These are phyloP conservation scores for Apamea monoglypha DNA, from an alignment of 2,888 invertebrate species.

Conservation along the genomic window DNA sequence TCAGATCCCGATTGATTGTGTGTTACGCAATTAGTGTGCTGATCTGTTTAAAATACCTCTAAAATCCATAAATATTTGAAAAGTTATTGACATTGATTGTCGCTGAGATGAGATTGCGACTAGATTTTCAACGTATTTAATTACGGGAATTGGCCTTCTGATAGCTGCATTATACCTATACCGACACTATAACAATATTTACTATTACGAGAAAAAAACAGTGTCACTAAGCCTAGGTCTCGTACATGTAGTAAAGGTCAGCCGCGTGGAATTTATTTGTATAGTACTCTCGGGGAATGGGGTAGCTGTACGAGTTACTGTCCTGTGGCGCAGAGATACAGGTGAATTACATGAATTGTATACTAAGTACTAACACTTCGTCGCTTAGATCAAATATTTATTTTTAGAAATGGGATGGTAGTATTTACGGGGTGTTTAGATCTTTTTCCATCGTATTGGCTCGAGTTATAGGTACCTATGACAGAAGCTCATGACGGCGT, in stretches of 20 bases:
- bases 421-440: neutral
- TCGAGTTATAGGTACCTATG: neutral
- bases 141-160: too few relatives aligned
- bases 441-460: neutral
- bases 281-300: conserved; percentile 61
- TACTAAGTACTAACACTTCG: conserved; percentile 9
- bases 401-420: conserved; percentile 3
- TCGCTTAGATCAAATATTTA: conserved; percentile 24
- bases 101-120: too few relatives aligned
- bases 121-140: too few relatives aligned
- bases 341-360: conserved; percentile 31
- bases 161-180: neutral
- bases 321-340: conserved; percentile 15
- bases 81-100: too few relatives aligned
- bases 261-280: conserved; percentile 46
- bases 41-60: too few relatives aligned
- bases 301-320: conserved; percentile 37
- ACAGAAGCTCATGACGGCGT: neutral
- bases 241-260: conserved; percentile 44
- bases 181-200: neutral
- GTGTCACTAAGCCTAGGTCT: conserved; percentile 30
- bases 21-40: too few relatives aligned
- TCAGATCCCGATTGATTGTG: too few relatives aligned
- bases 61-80: too few relatives aligned
- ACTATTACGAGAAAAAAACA: conserved; percentile 22